phyloP scores from a whole-genome alignment of 2,113 vertebrate species.

The Mus spicilegus region DNA sequence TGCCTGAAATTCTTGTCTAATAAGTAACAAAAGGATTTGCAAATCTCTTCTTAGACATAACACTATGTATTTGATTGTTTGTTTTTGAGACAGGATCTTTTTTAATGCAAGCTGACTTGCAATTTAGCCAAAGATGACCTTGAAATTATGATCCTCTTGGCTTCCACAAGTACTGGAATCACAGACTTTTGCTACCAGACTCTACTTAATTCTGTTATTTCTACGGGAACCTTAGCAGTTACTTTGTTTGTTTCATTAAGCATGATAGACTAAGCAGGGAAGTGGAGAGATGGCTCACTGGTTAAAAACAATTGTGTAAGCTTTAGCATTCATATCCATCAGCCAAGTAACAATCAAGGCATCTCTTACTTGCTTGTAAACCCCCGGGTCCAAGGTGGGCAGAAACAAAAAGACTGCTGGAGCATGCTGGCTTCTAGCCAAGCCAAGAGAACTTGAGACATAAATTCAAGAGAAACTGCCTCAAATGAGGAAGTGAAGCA shows the following conservation, averaged over 20 bases:
- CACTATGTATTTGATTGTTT: background rate
- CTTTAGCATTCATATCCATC: background rate
- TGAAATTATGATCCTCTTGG: background rate
- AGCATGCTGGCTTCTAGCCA: background rate
- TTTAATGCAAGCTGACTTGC: background rate
- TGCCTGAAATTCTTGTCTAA: background rate
- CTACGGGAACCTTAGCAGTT: background rate
- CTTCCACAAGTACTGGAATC: too few species aligned
- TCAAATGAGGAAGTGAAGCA: background rate
- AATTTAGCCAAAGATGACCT: background rate
- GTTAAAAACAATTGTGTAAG: background rate
- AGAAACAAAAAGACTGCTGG: background rate
- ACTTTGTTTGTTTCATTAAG: background rate
- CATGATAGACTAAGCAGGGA: background rate
- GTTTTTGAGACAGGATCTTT: background rate
- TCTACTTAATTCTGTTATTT: background rate
- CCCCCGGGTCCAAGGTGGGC: too few species aligned
- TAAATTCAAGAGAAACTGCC: too few species aligned
- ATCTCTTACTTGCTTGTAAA: background rate
- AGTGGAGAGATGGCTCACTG: background rate
- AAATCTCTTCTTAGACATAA: conserved; percentile 18
- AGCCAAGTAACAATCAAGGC: background rate
- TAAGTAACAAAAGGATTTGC: background rate
- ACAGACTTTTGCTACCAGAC: background rate
- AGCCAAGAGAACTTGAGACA: background rate